These are phyloP conservation scores for Drusus annulatus DNA, from an alignment of 1,140 invertebrate species.

Conservation along the genomic window DNA sequence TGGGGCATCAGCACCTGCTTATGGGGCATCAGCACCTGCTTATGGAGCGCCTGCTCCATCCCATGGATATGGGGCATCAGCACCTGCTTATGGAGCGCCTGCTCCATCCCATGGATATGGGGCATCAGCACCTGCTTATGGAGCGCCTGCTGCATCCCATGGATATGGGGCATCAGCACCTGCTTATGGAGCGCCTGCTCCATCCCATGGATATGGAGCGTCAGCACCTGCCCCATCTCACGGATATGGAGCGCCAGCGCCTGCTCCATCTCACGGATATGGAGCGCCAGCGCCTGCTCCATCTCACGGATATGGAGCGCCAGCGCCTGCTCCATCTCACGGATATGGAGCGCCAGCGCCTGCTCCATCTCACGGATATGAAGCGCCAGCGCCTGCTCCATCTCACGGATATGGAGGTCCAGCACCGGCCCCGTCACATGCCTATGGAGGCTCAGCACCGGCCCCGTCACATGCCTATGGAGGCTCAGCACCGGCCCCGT, in stretches of 20 bases:
- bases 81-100: conserved; percentile 11
- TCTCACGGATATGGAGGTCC: conserved; percentile 7
- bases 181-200: conserved; percentile 31
- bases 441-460: conserved; percentile 1
- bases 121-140: conserved; percentile 4
- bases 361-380: conserved; percentile 16
- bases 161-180: conserved; percentile 14
- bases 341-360: background rate
- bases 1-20: background rate
- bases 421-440: background rate
- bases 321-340: background rate
- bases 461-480: conserved; percentile 9
- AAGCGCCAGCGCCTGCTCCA: background rate
- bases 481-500: background rate
- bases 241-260: background rate
- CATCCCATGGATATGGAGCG: conserved; percentile 54
- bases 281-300: conserved; percentile 13
- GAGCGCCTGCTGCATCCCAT: background rate
- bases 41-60: background rate
- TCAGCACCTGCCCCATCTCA: conserved; percentile 1
- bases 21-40: background rate
- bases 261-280: conserved; percentile 1
- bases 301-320: no score
- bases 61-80: conserved; percentile 1
- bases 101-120: background rate